Evolutionary conservation across 2,888 invertebrate species (phyloP), one percentile per base, ranked within the genome.

Genomic region (Heliothis peltigera): DNA sequence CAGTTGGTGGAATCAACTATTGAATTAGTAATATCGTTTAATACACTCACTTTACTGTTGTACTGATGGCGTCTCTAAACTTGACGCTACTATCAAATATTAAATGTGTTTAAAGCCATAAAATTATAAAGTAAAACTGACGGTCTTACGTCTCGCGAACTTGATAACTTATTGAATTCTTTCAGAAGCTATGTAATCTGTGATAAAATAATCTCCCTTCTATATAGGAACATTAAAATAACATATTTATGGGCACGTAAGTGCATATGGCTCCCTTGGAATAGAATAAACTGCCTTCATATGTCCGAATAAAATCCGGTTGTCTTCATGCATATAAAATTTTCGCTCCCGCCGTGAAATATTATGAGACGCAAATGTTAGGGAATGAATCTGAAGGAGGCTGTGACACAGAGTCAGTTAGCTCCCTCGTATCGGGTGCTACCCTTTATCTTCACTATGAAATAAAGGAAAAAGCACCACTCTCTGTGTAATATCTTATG

Each of bases 401-500:
- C 87, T 86, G 32, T 32, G 88, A 86, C 87, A 81, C 84, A 79
- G 82, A 85, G 86, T 80, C 86, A 85, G 87, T 86, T 86, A 89
- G 87, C 89, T 87, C 90, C 89, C 88, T 82, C 78, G 78, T 84
- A 91, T 92, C 89, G 85, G 83, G 79, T 70, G 77, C 79, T 83
- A 83, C 87, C 87, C 89, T 89, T 93, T 92, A 93, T 94, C 91
- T 93, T 90, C 89, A 90, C 92, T 91, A 87, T 87, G 89, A 85
- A 89, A 91, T 92, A 93, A 92, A 92, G 86, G 89, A 83, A 89
- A 89, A 91, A 91, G 89, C 86, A 88, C 88, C 89, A 88, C 86
- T 89, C 88, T 87, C 81, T 84, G 35, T 77, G 91, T 89, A 90
- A 93, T 93, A 93, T 92, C 86, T 89, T 91, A 90, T 91, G 89